Evolutionary conservation across 2,113 vertebrate species (phyloP).

Genomic region (Bubo blakistoni): DNA sequence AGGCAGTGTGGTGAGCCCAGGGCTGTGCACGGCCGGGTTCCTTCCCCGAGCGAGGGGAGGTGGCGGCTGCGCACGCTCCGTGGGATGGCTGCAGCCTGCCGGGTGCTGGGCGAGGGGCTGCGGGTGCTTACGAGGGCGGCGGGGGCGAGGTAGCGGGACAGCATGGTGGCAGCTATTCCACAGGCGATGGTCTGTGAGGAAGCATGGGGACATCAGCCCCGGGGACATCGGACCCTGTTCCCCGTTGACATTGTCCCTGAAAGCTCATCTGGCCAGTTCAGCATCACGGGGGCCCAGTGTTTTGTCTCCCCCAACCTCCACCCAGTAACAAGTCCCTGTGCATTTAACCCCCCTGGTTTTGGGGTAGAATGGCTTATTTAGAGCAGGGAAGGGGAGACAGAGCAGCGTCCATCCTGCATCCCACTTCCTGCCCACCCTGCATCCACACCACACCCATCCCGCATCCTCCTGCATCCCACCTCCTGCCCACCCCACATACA

Average conservation of each 20-base stretch:
- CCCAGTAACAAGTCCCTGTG: fast-evolving
- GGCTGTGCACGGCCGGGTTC: fast-evolving
- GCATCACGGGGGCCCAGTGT: fast-evolving
- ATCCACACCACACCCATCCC: not conserved
- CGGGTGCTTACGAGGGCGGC: conserved; percentile 69
- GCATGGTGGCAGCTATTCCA: conserved; percentile 77
- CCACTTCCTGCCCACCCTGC: not conserved
- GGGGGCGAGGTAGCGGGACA: conserved; percentile 78
- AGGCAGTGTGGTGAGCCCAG: fast-evolving
- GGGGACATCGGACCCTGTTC: fast-evolving
- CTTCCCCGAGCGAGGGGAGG: fast-evolving
- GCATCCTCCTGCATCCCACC: not conserved
- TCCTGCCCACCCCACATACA: not conserved
- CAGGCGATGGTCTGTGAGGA: conserved; percentile 63
- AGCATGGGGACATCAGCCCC: not conserved
- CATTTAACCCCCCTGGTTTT: not conserved
- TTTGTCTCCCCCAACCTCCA: not conserved
- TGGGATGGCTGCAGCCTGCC: not conserved
- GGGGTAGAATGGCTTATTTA: not conserved
- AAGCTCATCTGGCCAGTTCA: not conserved
- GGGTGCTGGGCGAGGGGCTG: not conserved
- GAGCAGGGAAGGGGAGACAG: not conserved
- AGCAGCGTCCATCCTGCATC: not conserved
- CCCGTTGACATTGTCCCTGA: not conserved
- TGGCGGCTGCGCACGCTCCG: fast-evolving